Conservation (phyloP, 2,797 vertebrate species). For the Smutsia temminckii region DNA sequence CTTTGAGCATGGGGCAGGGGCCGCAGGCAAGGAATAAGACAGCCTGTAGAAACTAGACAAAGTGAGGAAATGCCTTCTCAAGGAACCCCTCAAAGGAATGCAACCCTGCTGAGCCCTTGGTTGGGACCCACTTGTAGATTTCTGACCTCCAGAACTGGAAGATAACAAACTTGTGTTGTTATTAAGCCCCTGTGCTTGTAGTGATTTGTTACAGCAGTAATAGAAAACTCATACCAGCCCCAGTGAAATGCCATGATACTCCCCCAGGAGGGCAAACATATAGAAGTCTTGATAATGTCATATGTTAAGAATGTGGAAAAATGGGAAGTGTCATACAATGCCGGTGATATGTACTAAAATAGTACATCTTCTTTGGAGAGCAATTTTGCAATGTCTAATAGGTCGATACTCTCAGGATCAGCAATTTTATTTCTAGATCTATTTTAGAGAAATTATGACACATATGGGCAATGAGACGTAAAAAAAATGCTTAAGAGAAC, state of each 20-base stretch:
- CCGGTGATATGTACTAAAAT: neutral
- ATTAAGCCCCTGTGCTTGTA: neutral
- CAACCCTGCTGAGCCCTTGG: neutral
- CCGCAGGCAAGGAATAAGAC: neutral
- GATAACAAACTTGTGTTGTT: neutral
- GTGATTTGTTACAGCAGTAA: neutral
- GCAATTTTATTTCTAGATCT: neutral
- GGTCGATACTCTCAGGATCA: neutral
- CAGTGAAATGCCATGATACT: neutral
- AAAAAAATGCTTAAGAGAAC: neutral
- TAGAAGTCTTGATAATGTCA: neutral
- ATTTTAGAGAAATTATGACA: constrained; percentile 2
- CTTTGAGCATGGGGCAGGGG: neutral
- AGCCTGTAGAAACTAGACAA: neutral
- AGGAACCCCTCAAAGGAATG: neutral
- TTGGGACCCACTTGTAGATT: neutral
- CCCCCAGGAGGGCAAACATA: neutral
- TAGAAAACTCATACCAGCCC: neutral
- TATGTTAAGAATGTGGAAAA: neutral
- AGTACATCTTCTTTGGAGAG: neutral
- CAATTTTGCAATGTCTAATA: neutral
- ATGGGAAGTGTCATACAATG: neutral
- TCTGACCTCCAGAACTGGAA: neutral
- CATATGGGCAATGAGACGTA: neutral
- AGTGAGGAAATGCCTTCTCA: neutral